Conservation (phyloP, 2,888 invertebrate species). For the Heliconius cydno region DNA sequence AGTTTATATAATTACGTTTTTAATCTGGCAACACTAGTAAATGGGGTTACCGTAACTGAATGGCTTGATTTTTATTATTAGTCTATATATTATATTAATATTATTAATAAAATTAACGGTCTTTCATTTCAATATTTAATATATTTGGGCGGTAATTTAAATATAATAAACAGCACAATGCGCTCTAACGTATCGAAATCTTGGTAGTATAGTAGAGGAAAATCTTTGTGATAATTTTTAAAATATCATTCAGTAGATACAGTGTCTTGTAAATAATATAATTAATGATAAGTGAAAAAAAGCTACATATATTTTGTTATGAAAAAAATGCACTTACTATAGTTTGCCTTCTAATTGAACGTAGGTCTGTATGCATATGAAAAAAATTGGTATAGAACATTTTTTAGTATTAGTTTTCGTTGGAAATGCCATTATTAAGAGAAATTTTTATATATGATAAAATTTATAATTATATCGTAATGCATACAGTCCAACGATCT, state of each 20-base stretch:
- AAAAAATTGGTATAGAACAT: background rate
- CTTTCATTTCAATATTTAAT: slow-evolving; percentile 17
- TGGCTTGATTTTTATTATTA: slow-evolving; percentile 12
- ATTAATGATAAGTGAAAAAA: slow-evolving; percentile 70
- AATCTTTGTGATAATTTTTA: slow-evolving; percentile 77
- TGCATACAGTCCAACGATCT: slow-evolving; percentile 1
- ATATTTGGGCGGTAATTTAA: slow-evolving; percentile 18
- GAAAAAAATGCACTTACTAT: slow-evolving; percentile 66
- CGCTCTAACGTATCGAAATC: slow-evolving; percentile 56
- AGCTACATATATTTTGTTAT: slow-evolving; percentile 76
- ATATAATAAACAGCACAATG: slow-evolving; percentile 53
- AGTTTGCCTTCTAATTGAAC: slow-evolving; percentile 62
- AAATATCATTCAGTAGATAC: slow-evolving; percentile 73
- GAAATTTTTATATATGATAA: background rate
- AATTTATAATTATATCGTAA: no score
- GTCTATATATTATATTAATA: background rate
- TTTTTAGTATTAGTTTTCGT: background rate
- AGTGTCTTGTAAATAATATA: slow-evolving; percentile 69
- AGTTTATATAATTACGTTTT: slow-evolving; percentile 6
- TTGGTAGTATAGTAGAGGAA: slow-evolving; percentile 72
- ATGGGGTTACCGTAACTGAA: background rate
- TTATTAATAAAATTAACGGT: slow-evolving; percentile 13
- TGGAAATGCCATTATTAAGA: background rate
- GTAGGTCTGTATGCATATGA: background rate
- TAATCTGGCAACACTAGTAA: background rate